Evolutionary conservation across 2,113 vertebrate species (phyloP), one percentile per base, ranked within the genome.

Genomic region (Emberiza fucata): DNA sequence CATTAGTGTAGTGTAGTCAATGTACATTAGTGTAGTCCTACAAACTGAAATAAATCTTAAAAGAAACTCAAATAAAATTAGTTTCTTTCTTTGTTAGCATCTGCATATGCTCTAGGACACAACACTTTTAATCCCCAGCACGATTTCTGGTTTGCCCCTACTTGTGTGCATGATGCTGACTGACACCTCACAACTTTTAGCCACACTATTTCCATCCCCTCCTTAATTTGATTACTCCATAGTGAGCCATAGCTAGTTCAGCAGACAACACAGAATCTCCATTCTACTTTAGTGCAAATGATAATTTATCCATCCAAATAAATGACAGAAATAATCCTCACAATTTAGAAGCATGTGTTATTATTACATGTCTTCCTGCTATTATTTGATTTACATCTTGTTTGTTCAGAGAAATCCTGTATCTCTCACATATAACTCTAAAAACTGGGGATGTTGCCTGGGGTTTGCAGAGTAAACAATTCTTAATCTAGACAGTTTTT

Each of bases 391-490:
- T 90, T 86, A 42, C 24, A 18, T 56, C 18, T 59, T 70, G 4
- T 53, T 79, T 39, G 8, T 59, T 54, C 21, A 50, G 60, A 81
- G 14, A 88, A 80, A 88, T 81, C 35, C 16, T 54, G 2, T 63
- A 28, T 75, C 24, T 54, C 27, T 81, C 27, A 92, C 35, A 86
- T 7, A 18, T 21, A 75, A 77, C 33, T 85, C 17, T 48, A 47
- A 83, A 88, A 84, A 18, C 4, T 22, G 20, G 12, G 5, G 29
- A 40, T 81, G 80, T 88, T 94, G 68, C 60, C 76, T 84, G 75
- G 76, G 51, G 75, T 92, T 73, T 78, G 40, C 14, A 91, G 25
- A 25, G 71, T 88, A 93, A 95, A 95, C 76, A 86, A 31, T n/a
- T 81, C 37, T 59, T 84, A 81, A 90, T 76, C 23, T 66, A 60